Evolutionary conservation across 2,888 invertebrate species (phyloP), one percentile per base, ranked within the genome.

Genomic region (Alloscopus bannaensis): DNA sequence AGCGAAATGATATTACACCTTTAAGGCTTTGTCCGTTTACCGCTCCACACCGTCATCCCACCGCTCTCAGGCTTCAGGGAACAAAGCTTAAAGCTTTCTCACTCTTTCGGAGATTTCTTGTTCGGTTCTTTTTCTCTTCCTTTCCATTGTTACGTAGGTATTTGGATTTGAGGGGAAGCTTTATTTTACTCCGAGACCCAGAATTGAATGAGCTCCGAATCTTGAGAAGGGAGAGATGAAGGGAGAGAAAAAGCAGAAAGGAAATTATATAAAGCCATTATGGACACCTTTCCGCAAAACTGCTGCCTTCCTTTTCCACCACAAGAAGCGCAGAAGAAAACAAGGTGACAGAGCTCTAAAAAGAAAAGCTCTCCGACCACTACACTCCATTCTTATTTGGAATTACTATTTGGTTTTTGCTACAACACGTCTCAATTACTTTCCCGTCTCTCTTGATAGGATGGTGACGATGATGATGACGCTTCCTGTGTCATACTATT

Each of bases 1-100:
- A 75, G 66, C 75, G 75, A 75, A 75, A 75, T 75, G 75, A 75
- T 66, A 75, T 75, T 75, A 75, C 75, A 75, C 75, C 75, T 75
- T 75, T 18, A 66, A 36, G 66, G 66, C 42, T 69, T 64, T 50
- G 40, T 62, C 52, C 52, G 52, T 36, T 6, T 36, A n/a, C n/a
- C n/a, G n/a, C n/a, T n/a, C n/a, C n/a, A n/a, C n/a, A n/a, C n/a
- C n/a, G n/a, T n/a, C n/a, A n/a, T 36, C 13, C 8, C 52, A 20
- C 24, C n/a, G 59, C 59, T 24, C 11, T 59, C n/a, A n/a, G 59
- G 59, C 57, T 57, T 45, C 20, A 31, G 36, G 64, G 73, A 65
- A 73, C 73, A 73, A 73, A 65, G 73, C 42, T 13, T 68, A n/a
- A n/a, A n/a, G n/a, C n/a, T n/a, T n/a, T n/a, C n/a, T n/a, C n/a